phyloP scores from a whole-genome alignment of 2,113 vertebrate species.

The Cettia cetti region DNA sequence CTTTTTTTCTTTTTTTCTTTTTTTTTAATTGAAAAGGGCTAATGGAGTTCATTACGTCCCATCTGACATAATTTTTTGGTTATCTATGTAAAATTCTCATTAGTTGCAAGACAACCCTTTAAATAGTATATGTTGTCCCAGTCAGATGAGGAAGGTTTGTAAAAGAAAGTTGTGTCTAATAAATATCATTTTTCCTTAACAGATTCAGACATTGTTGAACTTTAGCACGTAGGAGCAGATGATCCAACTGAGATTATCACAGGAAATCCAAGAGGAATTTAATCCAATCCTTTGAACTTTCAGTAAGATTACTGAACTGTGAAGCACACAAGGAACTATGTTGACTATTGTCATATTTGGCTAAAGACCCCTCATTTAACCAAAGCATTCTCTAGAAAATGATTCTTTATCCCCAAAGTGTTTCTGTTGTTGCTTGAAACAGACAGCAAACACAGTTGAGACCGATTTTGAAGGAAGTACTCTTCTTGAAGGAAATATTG shows the following conservation, averaged over 20 bases:
- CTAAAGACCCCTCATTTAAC: not conserved
- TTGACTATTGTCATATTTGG: slow-evolving; percentile 40
- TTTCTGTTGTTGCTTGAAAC: slow-evolving; percentile 1
- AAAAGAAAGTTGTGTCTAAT: slow-evolving; percentile 19
- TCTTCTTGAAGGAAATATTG: not conserved
- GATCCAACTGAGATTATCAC: slow-evolving; percentile 57
- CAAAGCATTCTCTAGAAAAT: not conserved
- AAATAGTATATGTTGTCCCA: not conserved
- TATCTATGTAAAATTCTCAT: not conserved
- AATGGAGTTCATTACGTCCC: not conserved
- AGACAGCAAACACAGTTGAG: not conserved
- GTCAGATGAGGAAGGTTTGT: not conserved
- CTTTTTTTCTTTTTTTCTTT: not conserved
- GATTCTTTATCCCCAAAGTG: not conserved
- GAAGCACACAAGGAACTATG: slow-evolving; percentile 5
- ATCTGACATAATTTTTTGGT: not conserved
- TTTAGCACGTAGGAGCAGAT: slow-evolving; percentile 30
- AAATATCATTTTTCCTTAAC: slow-evolving; percentile 34
- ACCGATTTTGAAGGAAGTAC: not conserved
- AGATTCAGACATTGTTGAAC: slow-evolving; percentile 13
- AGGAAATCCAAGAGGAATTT: slow-evolving; percentile 56
- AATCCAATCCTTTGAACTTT: slow-evolving; percentile 47
- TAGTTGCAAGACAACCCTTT: not conserved
- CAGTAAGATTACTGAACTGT: slow-evolving; percentile 28
- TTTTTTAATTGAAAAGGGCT: not conserved